Base-by-base conservation (phyloP, 2,113 vertebrate genomes). In the Holacanthus passer region DNA sequence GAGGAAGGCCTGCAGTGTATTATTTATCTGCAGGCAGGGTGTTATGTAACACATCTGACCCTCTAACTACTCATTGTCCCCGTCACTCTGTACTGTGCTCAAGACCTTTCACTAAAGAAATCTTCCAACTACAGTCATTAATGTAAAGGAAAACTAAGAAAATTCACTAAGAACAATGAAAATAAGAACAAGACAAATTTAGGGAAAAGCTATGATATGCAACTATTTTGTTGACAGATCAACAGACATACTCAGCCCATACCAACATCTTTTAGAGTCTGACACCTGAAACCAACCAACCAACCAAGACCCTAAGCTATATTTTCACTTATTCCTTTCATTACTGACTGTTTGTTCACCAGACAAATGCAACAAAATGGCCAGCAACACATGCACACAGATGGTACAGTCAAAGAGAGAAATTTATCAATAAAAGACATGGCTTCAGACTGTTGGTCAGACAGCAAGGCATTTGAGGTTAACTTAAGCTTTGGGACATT, bases 41-140 rank as follows among this genome's bases (percentile, higher is more conserved):
- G 73, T 86, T 78, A n/a, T 53, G 19, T 52, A 77, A 85, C 79
- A 64, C 69, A 29, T 53, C 24, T 65, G 47, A 76, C 41, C 55
- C 71, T 63, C n/a, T 29, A 50, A 37, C 45, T 48, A 29, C 63
- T 78, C 35, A 9, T 2, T 22, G 78, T 27, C 24, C 59, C 48
- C 45, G 62, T 59, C 17, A n/a, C 41, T 24, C 10, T 24, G 22
- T 9, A 32, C 67, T 68, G 45, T 47, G 31, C 32, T 45, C 20
- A 5, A 52, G 35, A 64, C 39, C 3, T n/a, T n/a, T n/a, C n/a
- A 68, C 27, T 5, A 50, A 24, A 69, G n/a, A 7, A 31, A 22
- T 19, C 27, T 29, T 4, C 20, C 19, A n/a, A 50, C 27, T 11
- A 19, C 29, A 32, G 29, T 20, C 16, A 59, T 10, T 2, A 3